phyloP scores from a whole-genome alignment of 2,797 vertebrate species.

The Ctenopoma kingsleyae region DNA sequence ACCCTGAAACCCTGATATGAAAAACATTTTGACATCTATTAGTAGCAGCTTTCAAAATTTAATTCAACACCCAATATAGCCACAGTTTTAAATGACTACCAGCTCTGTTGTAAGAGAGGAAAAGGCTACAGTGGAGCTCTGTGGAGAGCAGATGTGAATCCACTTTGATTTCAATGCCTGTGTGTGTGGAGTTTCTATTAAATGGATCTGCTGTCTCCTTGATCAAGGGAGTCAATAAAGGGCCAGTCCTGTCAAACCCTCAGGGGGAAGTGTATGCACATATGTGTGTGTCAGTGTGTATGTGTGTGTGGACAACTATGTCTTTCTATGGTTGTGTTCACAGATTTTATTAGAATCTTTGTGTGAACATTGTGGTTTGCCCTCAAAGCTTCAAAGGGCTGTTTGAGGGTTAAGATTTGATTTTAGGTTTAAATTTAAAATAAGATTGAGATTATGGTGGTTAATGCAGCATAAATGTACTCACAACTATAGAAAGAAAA shows the following conservation, averaged over 20 bases:
- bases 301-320: slow-evolving; percentile 12
- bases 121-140: slow-evolving; percentile 53
- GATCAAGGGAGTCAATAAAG: slow-evolving; percentile 85
- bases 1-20: neutral
- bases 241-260: slow-evolving; percentile 82
- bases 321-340: slow-evolving; percentile 16
- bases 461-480: neutral
- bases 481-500: neutral
- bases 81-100: slow-evolving; percentile 55
- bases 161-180: slow-evolving; percentile 73
- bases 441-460: neutral
- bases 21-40: slow-evolving; percentile 33
- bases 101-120: slow-evolving; percentile 42
- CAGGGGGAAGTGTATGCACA: slow-evolving; percentile 68
- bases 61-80: slow-evolving; percentile 44
- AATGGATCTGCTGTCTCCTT: slow-evolving; percentile 86
- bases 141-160: slow-evolving; percentile 76
- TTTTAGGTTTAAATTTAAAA: neutral
- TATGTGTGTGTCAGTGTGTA: slow-evolving; percentile 52
- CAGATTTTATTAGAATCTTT: neutral
- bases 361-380: neutral
- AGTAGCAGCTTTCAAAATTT: slow-evolving; percentile 44
- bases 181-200: slow-evolving; percentile 74
- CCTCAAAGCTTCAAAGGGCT: neutral
- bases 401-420: neutral